These are phyloP conservation scores for Cyrtodaria siliqua DNA, from an alignment of 2,888 invertebrate species.

Conservation along the genomic window DNA sequence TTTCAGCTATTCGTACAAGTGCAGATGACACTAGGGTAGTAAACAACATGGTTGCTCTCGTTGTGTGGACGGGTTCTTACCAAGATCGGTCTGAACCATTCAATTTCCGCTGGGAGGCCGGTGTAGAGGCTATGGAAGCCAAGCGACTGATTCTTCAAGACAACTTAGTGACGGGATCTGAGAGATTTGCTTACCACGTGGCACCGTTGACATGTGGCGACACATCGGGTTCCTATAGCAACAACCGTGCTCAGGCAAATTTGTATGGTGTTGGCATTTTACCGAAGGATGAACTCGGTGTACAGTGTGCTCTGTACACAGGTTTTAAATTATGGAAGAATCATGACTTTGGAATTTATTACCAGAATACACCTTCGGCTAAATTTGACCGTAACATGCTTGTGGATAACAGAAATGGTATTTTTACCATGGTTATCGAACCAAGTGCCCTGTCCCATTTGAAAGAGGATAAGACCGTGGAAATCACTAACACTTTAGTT, in stretches of 20 bases:
- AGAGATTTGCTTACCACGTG: conserved; percentile 72
- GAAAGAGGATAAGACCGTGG: conserved; percentile 63
- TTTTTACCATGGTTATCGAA: conserved; percentile 73
- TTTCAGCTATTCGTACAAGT: conserved; percentile 48
- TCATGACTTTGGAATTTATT: conserved; percentile 79
- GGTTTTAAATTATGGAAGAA: conserved; percentile 75
- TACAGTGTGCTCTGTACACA: conserved; percentile 66
- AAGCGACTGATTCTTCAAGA: conserved; percentile 61
- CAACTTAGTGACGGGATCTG: conserved; percentile 78
- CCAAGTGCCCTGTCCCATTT: conserved; percentile 69
- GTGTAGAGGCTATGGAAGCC: conserved; percentile 62
- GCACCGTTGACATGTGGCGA: conserved; percentile 62
- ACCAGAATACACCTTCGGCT: conserved; percentile 43
- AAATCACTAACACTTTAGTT: conserved; percentile 67
- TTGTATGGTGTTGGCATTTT: conserved; percentile 66
- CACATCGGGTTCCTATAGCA: conserved; percentile 47
- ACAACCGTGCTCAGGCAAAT: conserved; percentile 71
- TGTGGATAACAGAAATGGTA: conserved; percentile 77
- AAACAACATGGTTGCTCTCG: conserved; percentile 74
- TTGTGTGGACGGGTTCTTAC: conserved; percentile 75
- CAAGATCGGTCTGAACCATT: conserved; percentile 68
- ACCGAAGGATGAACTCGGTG: conserved; percentile 48
- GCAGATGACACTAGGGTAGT: conserved; percentile 61
- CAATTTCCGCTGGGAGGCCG: conserved; percentile 60
- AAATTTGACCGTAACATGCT: conserved; percentile 62